Evolutionary conservation across 1,140 invertebrate species (phyloP).

Genomic region (Brachystomella parvula): DNA sequence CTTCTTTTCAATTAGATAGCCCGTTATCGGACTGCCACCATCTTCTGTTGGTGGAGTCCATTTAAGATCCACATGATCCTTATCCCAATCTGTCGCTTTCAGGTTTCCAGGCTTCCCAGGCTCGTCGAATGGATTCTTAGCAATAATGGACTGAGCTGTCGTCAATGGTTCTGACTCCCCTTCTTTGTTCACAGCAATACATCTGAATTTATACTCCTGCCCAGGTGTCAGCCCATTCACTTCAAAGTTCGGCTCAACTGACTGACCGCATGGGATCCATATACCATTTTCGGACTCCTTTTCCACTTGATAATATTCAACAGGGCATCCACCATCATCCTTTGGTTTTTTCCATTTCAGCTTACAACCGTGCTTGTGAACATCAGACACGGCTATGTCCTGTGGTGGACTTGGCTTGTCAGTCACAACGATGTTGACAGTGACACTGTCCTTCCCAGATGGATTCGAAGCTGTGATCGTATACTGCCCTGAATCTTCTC

Average conservation of each 20-base stretch:
- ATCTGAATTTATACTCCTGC: conserved; percentile 90
- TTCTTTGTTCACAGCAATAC: conserved; percentile 89
- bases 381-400: conserved; percentile 81
- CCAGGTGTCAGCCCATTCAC: conserved; percentile 79
- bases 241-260: conserved; percentile 70
- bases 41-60: conserved; percentile 55
- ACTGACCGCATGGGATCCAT: conserved; percentile 83
- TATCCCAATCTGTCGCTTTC: conserved; percentile 90
- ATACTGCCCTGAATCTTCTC: conserved; percentile 80
- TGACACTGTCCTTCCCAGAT: conserved; percentile 78
- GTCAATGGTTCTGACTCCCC: conserved; percentile 91
- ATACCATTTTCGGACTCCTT: conserved; percentile 82
- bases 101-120: conserved; percentile 70
- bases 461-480: conserved; percentile 74
- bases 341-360: conserved; percentile 88
- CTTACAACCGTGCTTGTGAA: conserved; percentile 87
- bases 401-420: conserved; percentile 76
- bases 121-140: conserved; percentile 89
- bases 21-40: conserved; percentile 76
- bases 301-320: conserved; percentile 89
- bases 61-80: conserved; percentile 82
- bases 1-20: conserved; percentile 84
- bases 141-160: conserved; percentile 73
- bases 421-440: conserved; percentile 82
- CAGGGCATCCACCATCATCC: conserved; percentile 59